These are phyloP conservation scores for Nothobranchius furzeri DNA, from an alignment of 2,113 vertebrate genomes.

Conservation along the genomic window DNA sequence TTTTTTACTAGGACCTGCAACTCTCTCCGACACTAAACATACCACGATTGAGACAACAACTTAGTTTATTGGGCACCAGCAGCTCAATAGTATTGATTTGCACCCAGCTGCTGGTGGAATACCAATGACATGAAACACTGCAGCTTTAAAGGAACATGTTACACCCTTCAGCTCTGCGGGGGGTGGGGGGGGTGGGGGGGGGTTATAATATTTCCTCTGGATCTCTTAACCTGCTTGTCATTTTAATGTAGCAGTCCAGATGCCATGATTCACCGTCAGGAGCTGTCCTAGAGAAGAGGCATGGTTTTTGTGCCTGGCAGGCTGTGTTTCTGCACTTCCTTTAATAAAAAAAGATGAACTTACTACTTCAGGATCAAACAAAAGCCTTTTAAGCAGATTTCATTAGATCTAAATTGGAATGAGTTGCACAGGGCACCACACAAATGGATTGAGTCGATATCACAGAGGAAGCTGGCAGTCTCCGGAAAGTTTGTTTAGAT, in stretches of 20 bases:
- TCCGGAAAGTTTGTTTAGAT: no score
- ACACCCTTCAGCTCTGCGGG: conserved; percentile 36
- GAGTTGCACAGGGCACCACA: conserved; percentile 2
- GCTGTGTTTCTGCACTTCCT: conserved; percentile 3
- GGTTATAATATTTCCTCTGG: conserved; percentile 1
- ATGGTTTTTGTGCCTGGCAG: neutral
- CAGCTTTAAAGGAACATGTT: conserved; percentile 51
- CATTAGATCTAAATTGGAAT: conserved; percentile 24
- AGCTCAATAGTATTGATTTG: conserved; percentile 75
- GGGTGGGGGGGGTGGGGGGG: conserved; percentile 11
- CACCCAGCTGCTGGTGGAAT: conserved; percentile 62
- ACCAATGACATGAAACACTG: conserved; percentile 72
- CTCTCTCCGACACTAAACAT: conserved; percentile 64
- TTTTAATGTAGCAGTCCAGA: conserved; percentile 11
- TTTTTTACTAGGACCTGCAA: conserved; percentile 44
- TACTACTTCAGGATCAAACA: neutral
- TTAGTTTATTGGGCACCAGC: conserved; percentile 74
- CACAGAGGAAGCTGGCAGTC: no score
- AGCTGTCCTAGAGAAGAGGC: conserved; percentile 6
- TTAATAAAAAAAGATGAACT: conserved; percentile 9
- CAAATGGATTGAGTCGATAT: neutral
- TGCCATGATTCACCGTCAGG: neutral
- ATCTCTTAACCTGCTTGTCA: conserved; percentile 18
- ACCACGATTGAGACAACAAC: conserved; percentile 79
- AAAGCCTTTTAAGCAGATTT: conserved; percentile 15